Base-by-base conservation (phyloP, 2,888 invertebrate species). In the Polietes domitor region DNA sequence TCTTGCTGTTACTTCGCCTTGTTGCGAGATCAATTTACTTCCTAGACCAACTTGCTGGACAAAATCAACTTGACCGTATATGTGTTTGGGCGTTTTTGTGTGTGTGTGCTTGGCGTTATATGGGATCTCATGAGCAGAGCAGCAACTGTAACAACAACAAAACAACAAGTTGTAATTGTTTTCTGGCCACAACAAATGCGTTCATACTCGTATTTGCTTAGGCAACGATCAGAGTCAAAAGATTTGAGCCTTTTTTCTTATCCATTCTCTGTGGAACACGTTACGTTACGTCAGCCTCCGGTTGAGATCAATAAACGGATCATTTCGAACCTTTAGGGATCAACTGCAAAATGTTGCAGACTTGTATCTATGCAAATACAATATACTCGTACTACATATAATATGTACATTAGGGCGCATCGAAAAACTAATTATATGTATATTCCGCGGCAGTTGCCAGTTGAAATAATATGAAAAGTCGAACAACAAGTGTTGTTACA, bases 21-120 rank as follows among this genome's bases (percentile, higher is more conserved):
- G 71, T 58, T 82, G 79, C 53, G 58, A 88, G 88, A 89, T 90
- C 88, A 88, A 85, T 89, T 89, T 87, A 88, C 89, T 89, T 89
- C 90, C 89, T 89, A 89, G 87, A 89, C 70, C 77, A 47, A 74
- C 70, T 77, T 73, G 58, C 58, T 72, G 10, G 24, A 61, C 5
- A 73, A 88, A 87, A 53, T 53, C 19, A n/a, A 41, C 65, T 26
- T 58, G 28, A 15, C 28, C 28, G 12, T 32, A 26, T 61, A 32
- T 65, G 65, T 65, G 19, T 17, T 15, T 41, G 37, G n/a, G 2
- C 6, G 61, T 50, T n/a, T n/a, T n/a, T n/a, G 61, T 17, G 50
- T 17, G 9, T 55, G 24, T 24, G 26, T 58, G 41, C 19, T 1
- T 37, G 65, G 3, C 37, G n/a, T 68, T 68, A 24, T 21, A 41